Conservation (phyloP, 2,113 vertebrate species). For the Pleuronectes platessa region DNA sequence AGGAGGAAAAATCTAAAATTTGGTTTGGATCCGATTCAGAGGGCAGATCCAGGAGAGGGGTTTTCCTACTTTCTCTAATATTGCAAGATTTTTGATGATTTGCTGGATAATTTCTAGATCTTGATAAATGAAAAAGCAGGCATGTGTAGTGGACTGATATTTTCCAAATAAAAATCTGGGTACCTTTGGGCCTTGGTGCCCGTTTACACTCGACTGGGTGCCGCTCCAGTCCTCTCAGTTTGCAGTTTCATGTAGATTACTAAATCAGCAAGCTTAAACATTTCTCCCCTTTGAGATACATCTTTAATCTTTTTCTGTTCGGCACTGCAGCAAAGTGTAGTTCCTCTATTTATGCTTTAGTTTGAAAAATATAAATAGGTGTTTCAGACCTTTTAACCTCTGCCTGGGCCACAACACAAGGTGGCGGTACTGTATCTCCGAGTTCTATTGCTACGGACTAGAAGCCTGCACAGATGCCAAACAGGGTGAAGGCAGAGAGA, state of each 20-base stretch:
- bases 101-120: no score
- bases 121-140: no score
- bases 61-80: no score
- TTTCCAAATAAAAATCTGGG: no score
- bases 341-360: not conserved
- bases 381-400: constrained; percentile 53
- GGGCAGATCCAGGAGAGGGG: no score
- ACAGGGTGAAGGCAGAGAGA: constrained; percentile 49
- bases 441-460: constrained; percentile 23
- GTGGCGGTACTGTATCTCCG: constrained; percentile 76
- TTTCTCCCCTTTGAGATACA: not conserved
- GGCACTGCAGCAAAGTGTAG: not conserved
- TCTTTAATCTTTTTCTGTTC: not conserved
- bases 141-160: no score
- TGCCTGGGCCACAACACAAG: constrained; percentile 72
- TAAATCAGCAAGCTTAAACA: no score
- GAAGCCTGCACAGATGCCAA: constrained; percentile 27
- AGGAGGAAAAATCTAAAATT: no score
- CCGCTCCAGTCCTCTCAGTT: not conserved
- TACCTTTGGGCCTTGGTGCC: no score
- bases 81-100: no score
- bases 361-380: not conserved
- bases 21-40: no score
- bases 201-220: no score
- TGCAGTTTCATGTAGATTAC: not conserved